Conservation (phyloP, 2,113 vertebrate species). For the Eulacestoma nigropectus region DNA sequence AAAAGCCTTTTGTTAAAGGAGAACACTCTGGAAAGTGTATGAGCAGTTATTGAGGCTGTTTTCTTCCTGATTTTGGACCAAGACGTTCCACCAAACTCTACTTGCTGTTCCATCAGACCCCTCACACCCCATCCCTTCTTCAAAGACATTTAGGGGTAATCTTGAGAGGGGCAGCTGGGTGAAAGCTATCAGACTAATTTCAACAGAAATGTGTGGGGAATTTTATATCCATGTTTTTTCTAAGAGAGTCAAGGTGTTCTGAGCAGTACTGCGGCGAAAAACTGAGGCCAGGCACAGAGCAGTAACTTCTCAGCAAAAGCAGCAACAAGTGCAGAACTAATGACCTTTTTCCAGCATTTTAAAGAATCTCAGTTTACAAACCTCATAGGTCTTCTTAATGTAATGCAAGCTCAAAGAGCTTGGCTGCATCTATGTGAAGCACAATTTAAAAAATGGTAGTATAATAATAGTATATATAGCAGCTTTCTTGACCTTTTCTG, state of each 20-base stretch:
- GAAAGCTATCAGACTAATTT: neutral
- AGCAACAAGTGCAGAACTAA: neutral
- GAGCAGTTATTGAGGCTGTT: neutral
- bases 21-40: neutral
- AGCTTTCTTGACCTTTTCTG: neutral
- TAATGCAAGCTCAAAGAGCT: neutral
- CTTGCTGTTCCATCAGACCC: neutral
- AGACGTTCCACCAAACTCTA: neutral
- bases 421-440: neutral
- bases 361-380: neutral
- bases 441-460: neutral
- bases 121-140: neutral
- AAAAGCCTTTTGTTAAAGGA: neutral
- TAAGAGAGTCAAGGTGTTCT: neutral
- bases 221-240: neutral
- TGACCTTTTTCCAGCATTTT: neutral
- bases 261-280: neutral
- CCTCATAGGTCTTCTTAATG: neutral
- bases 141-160: neutral
- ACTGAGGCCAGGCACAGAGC: neutral
- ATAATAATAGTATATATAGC: accelerated
- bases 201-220: neutral
- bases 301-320: neutral
- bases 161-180: neutral
- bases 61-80: neutral